Evolutionary conservation across 2,113 vertebrate genomes (phyloP).

Genomic region (Pristiophorus japonicus): DNA sequence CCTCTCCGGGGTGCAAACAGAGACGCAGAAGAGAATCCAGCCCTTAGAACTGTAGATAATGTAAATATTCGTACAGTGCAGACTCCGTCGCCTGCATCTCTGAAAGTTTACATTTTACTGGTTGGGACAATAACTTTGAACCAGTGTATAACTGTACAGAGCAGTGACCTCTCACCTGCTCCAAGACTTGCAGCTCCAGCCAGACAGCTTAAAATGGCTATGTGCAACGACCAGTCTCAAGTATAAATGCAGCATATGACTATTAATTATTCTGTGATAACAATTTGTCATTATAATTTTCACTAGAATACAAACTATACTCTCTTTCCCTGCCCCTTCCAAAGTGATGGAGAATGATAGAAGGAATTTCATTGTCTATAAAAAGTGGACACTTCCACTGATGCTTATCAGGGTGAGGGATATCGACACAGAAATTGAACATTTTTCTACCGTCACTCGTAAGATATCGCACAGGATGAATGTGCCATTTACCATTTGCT

Average conservation of each 20-base stretch:
- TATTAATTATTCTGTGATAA: neutral
- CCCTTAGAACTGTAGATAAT: neutral
- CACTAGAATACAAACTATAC: neutral
- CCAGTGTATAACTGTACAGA: neutral
- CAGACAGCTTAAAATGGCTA: neutral
- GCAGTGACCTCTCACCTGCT: no score
- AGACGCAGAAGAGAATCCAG: no score
- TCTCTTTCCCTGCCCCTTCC: neutral
- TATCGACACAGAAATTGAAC: neutral
- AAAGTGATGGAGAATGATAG: neutral
- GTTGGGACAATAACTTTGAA: neutral
- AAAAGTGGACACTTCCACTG: neutral
- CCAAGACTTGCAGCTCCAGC: neutral
- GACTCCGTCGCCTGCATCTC: neutral
- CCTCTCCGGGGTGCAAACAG: no score
- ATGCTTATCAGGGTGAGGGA: neutral
- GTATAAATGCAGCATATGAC: neutral
- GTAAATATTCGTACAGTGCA: neutral
- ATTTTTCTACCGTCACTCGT: neutral
- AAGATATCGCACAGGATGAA: neutral
- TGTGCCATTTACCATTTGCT: neutral
- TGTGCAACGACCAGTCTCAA: neutral
- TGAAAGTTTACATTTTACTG: neutral
- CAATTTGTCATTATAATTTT: neutral
- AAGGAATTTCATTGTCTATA: neutral